Evolutionary conservation across 2,888 invertebrate genomes (phyloP).

Genomic region (Steinernema hermaphroditum): DNA sequence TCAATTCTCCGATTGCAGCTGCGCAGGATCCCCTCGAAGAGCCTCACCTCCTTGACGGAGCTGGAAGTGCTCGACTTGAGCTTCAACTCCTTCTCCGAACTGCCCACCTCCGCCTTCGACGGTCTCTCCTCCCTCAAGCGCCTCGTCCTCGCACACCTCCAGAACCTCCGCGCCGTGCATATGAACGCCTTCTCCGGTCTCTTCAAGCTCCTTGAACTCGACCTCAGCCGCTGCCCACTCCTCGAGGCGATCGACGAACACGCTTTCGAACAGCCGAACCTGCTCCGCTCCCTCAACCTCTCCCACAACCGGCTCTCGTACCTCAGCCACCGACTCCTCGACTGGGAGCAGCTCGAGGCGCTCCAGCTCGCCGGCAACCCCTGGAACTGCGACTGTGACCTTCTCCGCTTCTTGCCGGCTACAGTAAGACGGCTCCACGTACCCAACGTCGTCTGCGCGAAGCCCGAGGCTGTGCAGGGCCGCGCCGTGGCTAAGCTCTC

Average conservation of each 20-base stretch:
- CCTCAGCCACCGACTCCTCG: slow-evolving; percentile 16
- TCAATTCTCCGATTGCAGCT: background rate
- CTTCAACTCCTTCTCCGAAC: slow-evolving; percentile 36
- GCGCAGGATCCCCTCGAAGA: background rate
- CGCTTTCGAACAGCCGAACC: slow-evolving; percentile 37
- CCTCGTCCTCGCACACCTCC: background rate
- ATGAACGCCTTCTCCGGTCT: slow-evolving; percentile 19
- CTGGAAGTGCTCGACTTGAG: slow-evolving; percentile 35
- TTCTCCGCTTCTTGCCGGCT: slow-evolving; percentile 37
- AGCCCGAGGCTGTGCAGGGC: slow-evolving; percentile 3
- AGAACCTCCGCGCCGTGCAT: slow-evolving; percentile 7
- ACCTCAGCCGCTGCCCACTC: slow-evolving; percentile 30
- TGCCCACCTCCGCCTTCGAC: slow-evolving; percentile 39
- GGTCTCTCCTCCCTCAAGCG: slow-evolving; percentile 34
- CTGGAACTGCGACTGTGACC: slow-evolving; percentile 39
- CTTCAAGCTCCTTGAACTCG: slow-evolving; percentile 15
- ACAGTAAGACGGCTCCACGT: slow-evolving; percentile 26
- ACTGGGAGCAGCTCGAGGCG: slow-evolving; percentile 33
- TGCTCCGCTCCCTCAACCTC: slow-evolving; percentile 35
- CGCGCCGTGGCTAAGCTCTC: background rate
- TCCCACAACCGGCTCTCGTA: slow-evolving; percentile 13
- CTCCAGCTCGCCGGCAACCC: slow-evolving; percentile 35
- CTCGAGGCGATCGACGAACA: slow-evolving; percentile 31
- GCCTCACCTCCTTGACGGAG: slow-evolving; percentile 11
- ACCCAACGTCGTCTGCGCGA: slow-evolving; percentile 18